These are phyloP conservation scores for Sinohyriopsis cumingii DNA, from an alignment of 2,888 invertebrate species.

Conservation along the genomic window DNA sequence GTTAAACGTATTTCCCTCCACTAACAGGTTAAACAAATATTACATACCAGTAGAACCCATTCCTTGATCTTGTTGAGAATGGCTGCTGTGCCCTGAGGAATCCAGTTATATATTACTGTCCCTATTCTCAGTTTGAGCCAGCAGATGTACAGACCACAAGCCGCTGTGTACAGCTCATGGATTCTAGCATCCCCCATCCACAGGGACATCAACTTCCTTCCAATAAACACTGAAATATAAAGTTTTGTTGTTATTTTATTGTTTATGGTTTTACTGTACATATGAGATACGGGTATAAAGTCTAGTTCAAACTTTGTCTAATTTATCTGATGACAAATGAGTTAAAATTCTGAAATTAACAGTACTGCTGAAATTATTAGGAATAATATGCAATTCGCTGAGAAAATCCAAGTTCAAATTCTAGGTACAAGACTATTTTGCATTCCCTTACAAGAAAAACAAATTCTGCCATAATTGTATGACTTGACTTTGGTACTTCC, in stretches of 20 bases:
- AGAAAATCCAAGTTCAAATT: too few relatives aligned
- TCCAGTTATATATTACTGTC: slow-evolving; percentile 87
- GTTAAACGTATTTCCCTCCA: too few relatives aligned
- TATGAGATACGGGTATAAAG: background rate
- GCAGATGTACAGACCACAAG: slow-evolving; percentile 94
- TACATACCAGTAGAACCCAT: slow-evolving; percentile 71
- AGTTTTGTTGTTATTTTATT: background rate
- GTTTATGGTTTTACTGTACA: background rate
- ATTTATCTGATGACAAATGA: too few relatives aligned
- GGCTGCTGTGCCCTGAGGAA: slow-evolving; percentile 88
- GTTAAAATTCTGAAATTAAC: too few relatives aligned
- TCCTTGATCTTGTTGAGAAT: slow-evolving; percentile 70
- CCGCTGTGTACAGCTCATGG: slow-evolving; percentile 96
- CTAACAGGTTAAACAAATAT: background rate
- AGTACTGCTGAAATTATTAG: too few relatives aligned
- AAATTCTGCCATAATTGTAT: too few relatives aligned
- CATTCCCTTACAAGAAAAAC: too few relatives aligned
- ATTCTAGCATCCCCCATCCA: slow-evolving; percentile 83
- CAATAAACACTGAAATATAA: slow-evolving; percentile 82
- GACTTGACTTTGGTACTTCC: too few relatives aligned
- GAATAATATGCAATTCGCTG: too few relatives aligned
- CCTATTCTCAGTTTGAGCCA: slow-evolving; percentile 92
- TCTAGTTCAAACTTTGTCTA: too few relatives aligned
- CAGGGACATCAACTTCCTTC: slow-evolving; percentile 88
- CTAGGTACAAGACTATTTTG: too few relatives aligned